phyloP scores from a whole-genome alignment of 2,113 vertebrate genomes.

The Okapia johnstoni region DNA sequence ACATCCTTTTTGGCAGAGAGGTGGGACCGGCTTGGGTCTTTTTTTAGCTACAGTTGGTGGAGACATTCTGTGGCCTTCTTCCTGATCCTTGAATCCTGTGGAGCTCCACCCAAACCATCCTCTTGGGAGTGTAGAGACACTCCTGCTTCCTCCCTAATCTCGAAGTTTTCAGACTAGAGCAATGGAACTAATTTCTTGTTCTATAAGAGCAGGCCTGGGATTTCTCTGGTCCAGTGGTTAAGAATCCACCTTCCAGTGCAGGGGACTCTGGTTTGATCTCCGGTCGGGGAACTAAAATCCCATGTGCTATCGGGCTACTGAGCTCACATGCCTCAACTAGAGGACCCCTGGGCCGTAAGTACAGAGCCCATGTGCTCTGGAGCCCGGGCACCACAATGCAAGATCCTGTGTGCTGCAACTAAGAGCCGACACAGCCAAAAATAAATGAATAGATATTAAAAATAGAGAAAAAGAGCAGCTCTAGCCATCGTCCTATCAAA shows the following conservation, averaged over 20 bases:
- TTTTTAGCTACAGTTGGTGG: not conserved
- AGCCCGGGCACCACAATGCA: not conserved
- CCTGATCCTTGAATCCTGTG: not conserved
- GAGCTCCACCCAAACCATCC: not conserved
- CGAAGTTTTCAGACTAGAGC: not conserved
- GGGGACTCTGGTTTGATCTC: not conserved
- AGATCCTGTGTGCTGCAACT: not conserved
- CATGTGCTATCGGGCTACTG: not conserved
- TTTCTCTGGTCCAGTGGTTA: not conserved
- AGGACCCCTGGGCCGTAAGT: not conserved
- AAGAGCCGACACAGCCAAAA: not conserved
- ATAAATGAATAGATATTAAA: not conserved
- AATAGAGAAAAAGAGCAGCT: not conserved
- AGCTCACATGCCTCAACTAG: not conserved
- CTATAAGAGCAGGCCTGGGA: not conserved
- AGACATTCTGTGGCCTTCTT: not conserved
- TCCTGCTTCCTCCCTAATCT: not conserved
- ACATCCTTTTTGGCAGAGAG: not conserved
- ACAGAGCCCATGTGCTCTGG: not conserved
- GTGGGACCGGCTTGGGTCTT: not conserved
- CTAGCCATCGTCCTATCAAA: not conserved
- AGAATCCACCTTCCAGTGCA: not conserved
- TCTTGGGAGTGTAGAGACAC: not conserved
- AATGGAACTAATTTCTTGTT: not conserved
- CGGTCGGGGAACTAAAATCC: not conserved